Percentiles rank a stretch among this genome's conserved stretches.
Conservation (phyloP, 2,113 vertebrate genomes). For the Paradoxurus hermaphroditus region DNA sequence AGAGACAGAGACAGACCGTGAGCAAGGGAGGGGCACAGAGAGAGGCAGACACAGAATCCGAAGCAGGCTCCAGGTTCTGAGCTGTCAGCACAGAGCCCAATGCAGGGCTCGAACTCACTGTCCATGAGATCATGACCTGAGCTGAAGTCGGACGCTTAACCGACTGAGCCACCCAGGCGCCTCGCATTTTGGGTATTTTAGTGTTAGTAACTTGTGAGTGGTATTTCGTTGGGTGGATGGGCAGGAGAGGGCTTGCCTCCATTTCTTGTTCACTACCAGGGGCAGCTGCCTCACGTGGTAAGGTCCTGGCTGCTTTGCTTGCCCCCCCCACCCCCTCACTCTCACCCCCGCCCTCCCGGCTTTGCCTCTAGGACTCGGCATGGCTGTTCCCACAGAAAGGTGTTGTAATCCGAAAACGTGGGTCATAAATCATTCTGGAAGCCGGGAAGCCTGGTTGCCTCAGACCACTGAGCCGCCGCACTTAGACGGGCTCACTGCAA, state of each 20-base stretch:
- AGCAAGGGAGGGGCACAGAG: too few species aligned
- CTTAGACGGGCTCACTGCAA: accelerated
- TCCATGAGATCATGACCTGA: too few species aligned
- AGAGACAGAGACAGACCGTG: too few species aligned
- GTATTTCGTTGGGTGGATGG: background rate
- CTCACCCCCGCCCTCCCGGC: accelerated
- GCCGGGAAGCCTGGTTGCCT: background rate
- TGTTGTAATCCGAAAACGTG: background rate
- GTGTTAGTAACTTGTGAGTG: background rate
- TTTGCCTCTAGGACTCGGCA: background rate
- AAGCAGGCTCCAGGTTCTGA: too few species aligned
- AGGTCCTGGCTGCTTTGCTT: background rate
- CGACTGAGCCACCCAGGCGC: too few species aligned
- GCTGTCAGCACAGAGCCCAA: too few species aligned
- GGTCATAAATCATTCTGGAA: background rate
- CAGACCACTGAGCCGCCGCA: background rate
- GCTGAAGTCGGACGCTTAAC: too few species aligned
- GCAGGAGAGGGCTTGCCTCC: background rate
- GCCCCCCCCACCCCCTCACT: too few species aligned
- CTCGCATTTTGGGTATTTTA: background rate
- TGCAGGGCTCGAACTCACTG: too few species aligned
- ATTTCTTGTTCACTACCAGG: background rate
- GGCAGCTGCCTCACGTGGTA: background rate
- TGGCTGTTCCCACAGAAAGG: background rate
- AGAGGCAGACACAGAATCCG: too few species aligned